These are phyloP conservation scores for Brenthis daphne DNA, from an alignment of 2,888 invertebrate species.

Conservation along the genomic window DNA sequence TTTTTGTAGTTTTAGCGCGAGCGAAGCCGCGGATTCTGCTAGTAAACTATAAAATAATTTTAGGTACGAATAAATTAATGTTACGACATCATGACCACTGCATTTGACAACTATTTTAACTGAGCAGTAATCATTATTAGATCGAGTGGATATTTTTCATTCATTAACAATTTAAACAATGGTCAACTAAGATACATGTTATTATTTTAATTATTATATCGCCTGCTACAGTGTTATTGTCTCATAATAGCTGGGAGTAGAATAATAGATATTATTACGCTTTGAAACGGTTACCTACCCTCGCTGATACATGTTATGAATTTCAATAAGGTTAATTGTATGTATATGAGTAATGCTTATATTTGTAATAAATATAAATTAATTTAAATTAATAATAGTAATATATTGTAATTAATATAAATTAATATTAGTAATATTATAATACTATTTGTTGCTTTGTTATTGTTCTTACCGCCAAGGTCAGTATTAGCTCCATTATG, in stretches of 20 bases:
- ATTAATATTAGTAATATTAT: slow-evolving; percentile 9
- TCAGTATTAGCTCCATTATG: slow-evolving; percentile 60
- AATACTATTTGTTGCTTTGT: slow-evolving; percentile 31
- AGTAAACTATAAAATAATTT: background rate
- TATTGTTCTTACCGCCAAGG: slow-evolving; percentile 69
- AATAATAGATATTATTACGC: slow-evolving; percentile 13
- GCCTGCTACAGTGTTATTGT: slow-evolving; percentile 21
- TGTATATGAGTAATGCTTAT: slow-evolving; percentile 3
- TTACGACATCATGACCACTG: background rate
- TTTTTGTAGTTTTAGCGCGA: no score
- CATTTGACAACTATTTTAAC: background rate
- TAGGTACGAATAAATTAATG: background rate
- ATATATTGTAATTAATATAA: slow-evolving; percentile 9
- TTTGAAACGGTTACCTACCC: slow-evolving; percentile 13
- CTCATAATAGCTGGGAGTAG: slow-evolving; percentile 18
- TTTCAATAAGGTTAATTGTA: slow-evolving; percentile 7
- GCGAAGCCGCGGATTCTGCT: no score
- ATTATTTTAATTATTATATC: slow-evolving; percentile 18
- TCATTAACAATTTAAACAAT: slow-evolving; percentile 1
- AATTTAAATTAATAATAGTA: slow-evolving; percentile 18
- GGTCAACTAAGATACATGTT: slow-evolving; percentile 14
- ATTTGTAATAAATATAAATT: background rate
- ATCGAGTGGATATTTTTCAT: slow-evolving; percentile 1
- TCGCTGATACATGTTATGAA: slow-evolving; percentile 5
- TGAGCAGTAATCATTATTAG: background rate